Conservation (phyloP, 2,888 invertebrate species). For the Agonum fuliginosum region DNA sequence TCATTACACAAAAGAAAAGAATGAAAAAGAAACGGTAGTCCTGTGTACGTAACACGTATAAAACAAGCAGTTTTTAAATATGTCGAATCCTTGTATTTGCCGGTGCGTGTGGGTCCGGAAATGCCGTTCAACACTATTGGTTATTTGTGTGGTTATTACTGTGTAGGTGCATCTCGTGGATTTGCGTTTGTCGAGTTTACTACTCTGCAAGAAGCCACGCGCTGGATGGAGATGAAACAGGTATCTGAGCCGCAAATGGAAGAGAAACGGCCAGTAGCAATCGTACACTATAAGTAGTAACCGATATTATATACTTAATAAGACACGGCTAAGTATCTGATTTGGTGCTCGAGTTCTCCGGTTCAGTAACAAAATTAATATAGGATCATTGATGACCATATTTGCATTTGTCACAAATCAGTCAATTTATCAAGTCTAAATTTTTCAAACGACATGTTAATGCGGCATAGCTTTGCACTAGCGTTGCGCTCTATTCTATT, state of each 20-base stretch:
- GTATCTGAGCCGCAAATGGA: conserved; percentile 74
- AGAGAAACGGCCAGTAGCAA: conserved; percentile 58
- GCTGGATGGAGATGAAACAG: conserved; percentile 95
- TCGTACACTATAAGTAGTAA: conserved; percentile 59
- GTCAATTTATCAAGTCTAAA: conserved; percentile 8
- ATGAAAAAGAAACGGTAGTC: conserved; percentile 49
- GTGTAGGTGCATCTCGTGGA: conserved; percentile 92
- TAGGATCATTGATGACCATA: conserved; percentile 24
- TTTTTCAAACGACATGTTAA: conserved; percentile 33
- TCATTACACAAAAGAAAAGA: conserved; percentile 52
- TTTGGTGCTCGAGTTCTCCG: conserved; percentile 44
- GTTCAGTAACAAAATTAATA: conserved; percentile 22
- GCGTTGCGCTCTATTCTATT: conserved; percentile 40
- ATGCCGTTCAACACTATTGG: conserved; percentile 58
- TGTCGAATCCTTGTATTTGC: conserved; percentile 65
- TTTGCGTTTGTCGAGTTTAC: conserved; percentile 96
- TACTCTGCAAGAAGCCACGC: conserved; percentile 89
- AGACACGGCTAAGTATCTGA: conserved; percentile 52
- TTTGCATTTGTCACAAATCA: conserved; percentile 33
- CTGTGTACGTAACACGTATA: conserved; percentile 14
- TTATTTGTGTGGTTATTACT: conserved; percentile 68
- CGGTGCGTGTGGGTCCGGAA: conserved; percentile 66
- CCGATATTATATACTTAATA: conserved; percentile 51
- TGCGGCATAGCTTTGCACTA: conserved; percentile 54
- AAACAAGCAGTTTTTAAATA: conserved; percentile 22